Base-by-base conservation (phyloP, 1,140 invertebrate species). In the Atta texana region DNA sequence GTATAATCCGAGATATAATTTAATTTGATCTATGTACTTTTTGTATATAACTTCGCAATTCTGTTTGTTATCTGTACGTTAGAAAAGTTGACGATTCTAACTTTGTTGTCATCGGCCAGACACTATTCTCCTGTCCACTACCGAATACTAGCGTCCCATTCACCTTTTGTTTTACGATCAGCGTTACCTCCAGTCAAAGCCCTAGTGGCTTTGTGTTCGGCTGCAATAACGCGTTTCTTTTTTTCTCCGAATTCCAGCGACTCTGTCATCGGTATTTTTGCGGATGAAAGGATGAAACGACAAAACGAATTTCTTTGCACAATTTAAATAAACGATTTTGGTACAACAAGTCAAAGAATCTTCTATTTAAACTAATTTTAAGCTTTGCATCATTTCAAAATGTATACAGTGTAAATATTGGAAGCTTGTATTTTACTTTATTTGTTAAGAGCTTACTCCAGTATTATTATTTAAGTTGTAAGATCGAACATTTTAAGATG, bases 101-200 rank as follows among this genome's bases (percentile, higher is more conserved):
- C 69, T 84, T 61, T 1, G 55, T 82, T 84, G 55, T 82, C 53
- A 84, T 74, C 44, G 69, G 28, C 55, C 55, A 61, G 55, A 61
- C 18, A 74, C 55, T 16, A 14, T 74, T 34, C 80, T 24, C 8
- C 69, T 61, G 44, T 74, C 74, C 80, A 75, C 68, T 53, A 21
- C 69, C 80, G 24, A 59, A 74, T 55, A 72, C 68, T 82, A 39
- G 66, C 84, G 21, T 6, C 18, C 84, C 34, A 86, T 81, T 86
- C 85, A 82, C 24, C 53, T 86, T 81, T 80, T 86, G 85, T 86
- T 86, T 81, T 53, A 57, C 85, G 75, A 39, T 18, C 28, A 31
- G 57, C 64, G 82, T 76, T 85, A 85, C 57, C 34, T 76, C 28
- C 39, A 59, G 85, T 69, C 85, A 86, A 86, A 86, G 75, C 76